Base-by-base conservation (phyloP, 2,797 vertebrate genomes). In the Manis pentadactyla region DNA sequence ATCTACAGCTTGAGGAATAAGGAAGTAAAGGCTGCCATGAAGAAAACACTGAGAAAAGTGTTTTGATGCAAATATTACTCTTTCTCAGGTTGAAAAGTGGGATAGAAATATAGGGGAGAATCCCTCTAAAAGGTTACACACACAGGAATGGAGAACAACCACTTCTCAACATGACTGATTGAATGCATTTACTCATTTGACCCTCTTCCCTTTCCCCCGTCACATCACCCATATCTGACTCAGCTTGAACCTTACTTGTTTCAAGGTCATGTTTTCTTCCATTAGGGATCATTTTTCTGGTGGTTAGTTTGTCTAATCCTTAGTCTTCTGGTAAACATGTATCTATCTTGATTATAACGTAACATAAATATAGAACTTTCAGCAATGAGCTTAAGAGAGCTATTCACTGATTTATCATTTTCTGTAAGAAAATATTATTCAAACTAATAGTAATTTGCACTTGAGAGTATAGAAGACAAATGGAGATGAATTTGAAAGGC, bases 1-100 rank as follows among this genome's bases (percentile, higher is more conserved):
- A 90, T 90, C 66, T 93, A 93, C 55, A 95, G 74, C 27, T 37
- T 95, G 14, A 91, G 93, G 53, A 91, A 73, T 31, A 91, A 91
- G 64, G 82, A 87, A 17, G 84, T 92, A 39, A 92, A 92, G 34
- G 46, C 46, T 53, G 90, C 90, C 46, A 4, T 74, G 27, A 42
- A 42, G 68, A 92, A 71, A 74, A 83, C 79, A 3, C 34, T 74
- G 34, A 63, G 78, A 74, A 83, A 39, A 39, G 21, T n/a, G 10
- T 74, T 42, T 63, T 73, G 34, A 19, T 84, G 46, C 21, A 42
- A 55, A 66, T 21, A 21, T 39, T n/a, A 79, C 25, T 64, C 61
- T 66, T 49, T 64, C 46, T 64, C 81, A 59, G 23, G 15, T 59
- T 81, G 53, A 81, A 69, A 46, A 73, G 4, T 59, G 37, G 19